phyloP scores from a whole-genome alignment of 2,888 invertebrate genomes.

The Palloptera scutellata region DNA sequence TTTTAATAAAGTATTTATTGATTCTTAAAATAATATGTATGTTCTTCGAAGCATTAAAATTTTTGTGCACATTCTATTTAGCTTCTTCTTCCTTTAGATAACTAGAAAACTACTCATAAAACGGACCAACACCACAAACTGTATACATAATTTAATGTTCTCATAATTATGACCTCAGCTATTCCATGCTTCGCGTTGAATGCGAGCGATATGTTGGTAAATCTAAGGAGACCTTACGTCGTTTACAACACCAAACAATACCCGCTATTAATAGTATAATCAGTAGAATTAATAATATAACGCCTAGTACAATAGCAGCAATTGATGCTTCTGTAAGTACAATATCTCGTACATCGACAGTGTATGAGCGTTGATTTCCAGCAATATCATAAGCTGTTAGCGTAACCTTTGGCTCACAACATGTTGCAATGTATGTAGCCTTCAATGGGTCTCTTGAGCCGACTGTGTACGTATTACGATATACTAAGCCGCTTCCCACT shows the following conservation, averaged over 20 bases:
- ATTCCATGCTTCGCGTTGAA: slow-evolving; percentile 58
- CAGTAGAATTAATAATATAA: slow-evolving; percentile 70
- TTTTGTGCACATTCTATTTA: slow-evolving; percentile 13
- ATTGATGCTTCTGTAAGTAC: slow-evolving; percentile 67
- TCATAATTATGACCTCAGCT: slow-evolving; percentile 18
- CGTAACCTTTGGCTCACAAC: slow-evolving; percentile 75
- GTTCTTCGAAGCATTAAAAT: slow-evolving; percentile 2
- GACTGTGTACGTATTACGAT: slow-evolving; percentile 71
- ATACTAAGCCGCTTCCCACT: slow-evolving; percentile 69
- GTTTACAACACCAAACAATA: slow-evolving; percentile 70
- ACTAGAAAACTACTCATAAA: no score
- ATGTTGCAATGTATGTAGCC: slow-evolving; percentile 75
- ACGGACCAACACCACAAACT: no score
- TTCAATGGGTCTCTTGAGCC: slow-evolving; percentile 74
- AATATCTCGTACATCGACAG: slow-evolving; percentile 69
- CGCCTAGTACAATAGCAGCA: slow-evolving; percentile 76
- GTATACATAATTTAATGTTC: no score
- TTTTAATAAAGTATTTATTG: slow-evolving; percentile 20
- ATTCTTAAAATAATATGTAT: slow-evolving; percentile 8
- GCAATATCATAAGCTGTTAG: slow-evolving; percentile 74
- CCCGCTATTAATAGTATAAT: slow-evolving; percentile 68
- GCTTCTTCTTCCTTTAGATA: no score
- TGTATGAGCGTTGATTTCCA: slow-evolving; percentile 72
- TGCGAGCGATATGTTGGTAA: slow-evolving; percentile 68
- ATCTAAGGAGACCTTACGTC: slow-evolving; percentile 68